Conservation (phyloP, 2,888 invertebrate genomes). For the Myopa tessellatipennis region DNA sequence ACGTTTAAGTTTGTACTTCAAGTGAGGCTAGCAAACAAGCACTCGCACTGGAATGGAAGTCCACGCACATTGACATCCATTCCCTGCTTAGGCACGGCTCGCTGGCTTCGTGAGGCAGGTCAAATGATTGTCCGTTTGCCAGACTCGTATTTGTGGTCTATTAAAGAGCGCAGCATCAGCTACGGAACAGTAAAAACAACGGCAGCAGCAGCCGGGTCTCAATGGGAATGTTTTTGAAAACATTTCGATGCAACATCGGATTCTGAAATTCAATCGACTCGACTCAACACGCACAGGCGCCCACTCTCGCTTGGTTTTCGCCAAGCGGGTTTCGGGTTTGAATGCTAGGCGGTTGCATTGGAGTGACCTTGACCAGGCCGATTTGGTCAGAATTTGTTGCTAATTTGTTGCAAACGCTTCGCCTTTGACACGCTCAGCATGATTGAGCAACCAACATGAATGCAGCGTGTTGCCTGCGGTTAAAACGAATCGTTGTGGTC, state of each 20-base stretch:
- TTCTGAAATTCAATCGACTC: background rate
- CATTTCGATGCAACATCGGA: background rate
- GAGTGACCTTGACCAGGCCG: background rate
- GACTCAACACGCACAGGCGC: background rate
- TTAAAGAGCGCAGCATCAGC: background rate
- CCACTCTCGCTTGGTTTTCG: background rate
- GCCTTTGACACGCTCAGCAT: background rate
- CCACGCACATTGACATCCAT: background rate
- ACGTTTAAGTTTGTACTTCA: background rate
- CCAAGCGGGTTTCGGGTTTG: background rate
- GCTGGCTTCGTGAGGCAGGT: background rate
- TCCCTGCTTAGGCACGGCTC: background rate
- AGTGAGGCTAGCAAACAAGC: background rate
- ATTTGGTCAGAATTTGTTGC: background rate
- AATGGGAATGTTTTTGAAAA: background rate
- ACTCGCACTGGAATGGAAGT: background rate
- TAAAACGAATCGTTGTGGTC: conserved; percentile 15
- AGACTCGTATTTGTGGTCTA: background rate
- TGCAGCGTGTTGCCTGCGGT: conserved; percentile 11
- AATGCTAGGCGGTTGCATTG: background rate
- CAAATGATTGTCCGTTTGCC: background rate
- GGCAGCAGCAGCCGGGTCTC: background rate
- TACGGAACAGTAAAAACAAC: too few species aligned
- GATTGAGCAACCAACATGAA: background rate
- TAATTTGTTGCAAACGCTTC: background rate